Conservation (phyloP, 2,113 vertebrate species). For the Macquaria australasica region DNA sequence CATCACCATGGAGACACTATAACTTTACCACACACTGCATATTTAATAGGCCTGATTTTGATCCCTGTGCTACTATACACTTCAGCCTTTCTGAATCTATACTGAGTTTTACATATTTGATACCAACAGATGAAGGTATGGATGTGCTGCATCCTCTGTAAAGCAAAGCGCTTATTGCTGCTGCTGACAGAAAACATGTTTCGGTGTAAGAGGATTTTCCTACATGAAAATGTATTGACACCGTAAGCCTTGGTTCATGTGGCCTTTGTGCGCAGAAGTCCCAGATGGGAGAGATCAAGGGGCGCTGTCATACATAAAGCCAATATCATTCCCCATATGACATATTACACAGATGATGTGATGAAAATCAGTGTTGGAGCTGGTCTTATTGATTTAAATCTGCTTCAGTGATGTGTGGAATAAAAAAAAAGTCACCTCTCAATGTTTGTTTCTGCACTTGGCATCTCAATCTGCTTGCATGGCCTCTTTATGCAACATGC, state of each 20-base stretch:
- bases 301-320: neutral
- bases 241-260: conserved; percentile 50
- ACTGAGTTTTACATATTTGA: neutral
- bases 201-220: conserved; percentile 70
- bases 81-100: neutral
- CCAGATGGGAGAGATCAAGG: conserved; percentile 20
- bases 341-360: neutral
- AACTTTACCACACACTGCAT: conserved; percentile 50
- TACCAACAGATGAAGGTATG: neutral
- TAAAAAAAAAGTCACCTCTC: neutral
- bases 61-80: neutral
- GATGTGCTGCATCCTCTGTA: conserved; percentile 20
- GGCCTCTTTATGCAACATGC: conserved; percentile 49
- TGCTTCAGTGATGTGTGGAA: conserved; percentile 3
- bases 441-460: conserved; percentile 18
- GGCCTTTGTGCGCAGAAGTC: conserved; percentile 36
- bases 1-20: conserved; percentile 61
- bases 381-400: neutral
- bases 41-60: conserved; percentile 32
- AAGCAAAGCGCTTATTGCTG: conserved; percentile 44
- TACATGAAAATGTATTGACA: conserved; percentile 74
- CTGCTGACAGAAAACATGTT: conserved; percentile 36
- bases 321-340: neutral
- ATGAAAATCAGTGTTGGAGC: neutral
- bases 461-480: conserved; percentile 9